Percentiles rank a stretch among this genome's conserved stretches.
Conservation (phyloP, 2,113 vertebrate species). For the Mionectes macconnelli region DNA sequence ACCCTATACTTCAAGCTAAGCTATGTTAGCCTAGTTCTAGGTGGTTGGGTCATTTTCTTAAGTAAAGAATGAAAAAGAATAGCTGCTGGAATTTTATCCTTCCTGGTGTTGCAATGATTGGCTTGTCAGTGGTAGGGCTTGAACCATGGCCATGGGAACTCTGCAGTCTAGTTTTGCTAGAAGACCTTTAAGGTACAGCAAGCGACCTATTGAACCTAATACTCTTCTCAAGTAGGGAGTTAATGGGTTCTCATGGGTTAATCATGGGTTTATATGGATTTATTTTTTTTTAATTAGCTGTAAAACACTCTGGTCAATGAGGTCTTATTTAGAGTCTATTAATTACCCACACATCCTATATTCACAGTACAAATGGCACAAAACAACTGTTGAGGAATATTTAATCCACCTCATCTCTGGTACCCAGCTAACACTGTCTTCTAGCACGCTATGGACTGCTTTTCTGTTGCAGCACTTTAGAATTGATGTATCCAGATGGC, state of each 20-base stretch:
- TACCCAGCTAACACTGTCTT: not conserved
- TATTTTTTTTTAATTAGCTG: not conserved
- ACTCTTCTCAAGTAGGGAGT: not conserved
- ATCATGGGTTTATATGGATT: not conserved
- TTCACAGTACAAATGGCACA: not conserved
- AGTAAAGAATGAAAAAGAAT: not conserved
- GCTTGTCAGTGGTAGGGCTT: not conserved
- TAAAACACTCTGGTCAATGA: not conserved
- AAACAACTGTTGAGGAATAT: not conserved
- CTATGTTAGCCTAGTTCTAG: not conserved
- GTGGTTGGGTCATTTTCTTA: not conserved
- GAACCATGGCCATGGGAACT: not conserved
- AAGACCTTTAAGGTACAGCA: not conserved
- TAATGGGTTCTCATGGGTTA: not conserved
- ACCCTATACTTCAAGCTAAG: not conserved
- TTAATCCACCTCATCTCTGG: not conserved
- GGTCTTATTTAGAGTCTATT: not conserved
- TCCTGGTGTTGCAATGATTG: not conserved
- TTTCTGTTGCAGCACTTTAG: not conserved
- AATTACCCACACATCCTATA: not conserved
- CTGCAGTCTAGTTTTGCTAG: not conserved
- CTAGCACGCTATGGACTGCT: not conserved
- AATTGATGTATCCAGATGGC: slow-evolving; percentile 34
- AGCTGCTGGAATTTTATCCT: not conserved
- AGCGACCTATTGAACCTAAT: not conserved